Evolutionary conservation across 64 coral and sea anemone species (phyloP).

Genomic region (Exaiptasia diaphana): DNA sequence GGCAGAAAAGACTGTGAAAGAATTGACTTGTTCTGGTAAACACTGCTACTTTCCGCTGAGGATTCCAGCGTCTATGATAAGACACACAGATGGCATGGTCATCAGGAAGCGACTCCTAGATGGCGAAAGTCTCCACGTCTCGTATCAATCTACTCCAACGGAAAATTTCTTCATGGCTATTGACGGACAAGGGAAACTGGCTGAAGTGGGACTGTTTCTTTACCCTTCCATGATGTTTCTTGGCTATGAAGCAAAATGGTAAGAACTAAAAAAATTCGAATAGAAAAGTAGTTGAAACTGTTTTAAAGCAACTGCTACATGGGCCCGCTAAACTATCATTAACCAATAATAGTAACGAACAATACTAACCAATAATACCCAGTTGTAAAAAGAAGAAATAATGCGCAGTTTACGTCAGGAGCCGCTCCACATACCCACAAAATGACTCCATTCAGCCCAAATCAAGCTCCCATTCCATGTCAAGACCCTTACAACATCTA

Average conservation of each 20-base stretch:
- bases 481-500: too few species aligned
- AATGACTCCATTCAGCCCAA: too few species aligned
- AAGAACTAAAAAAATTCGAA: not conserved
- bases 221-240: slow-evolving; percentile 90
- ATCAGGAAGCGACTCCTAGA: slow-evolving; percentile 52
- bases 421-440: too few species aligned
- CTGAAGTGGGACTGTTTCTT: slow-evolving; percentile 91
- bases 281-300: not conserved
- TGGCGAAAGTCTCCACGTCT: slow-evolving; percentile 52
- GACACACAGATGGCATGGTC: slow-evolving; percentile 53
- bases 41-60: slow-evolving; percentile 78
- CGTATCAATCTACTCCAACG: slow-evolving; percentile 83
- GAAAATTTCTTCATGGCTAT: slow-evolving; percentile 96
- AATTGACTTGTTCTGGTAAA: slow-evolving; percentile 53
- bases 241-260: slow-evolving; percentile 98
- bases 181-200: slow-evolving; percentile 84
- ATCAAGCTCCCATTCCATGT: too few species aligned
- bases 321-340: too few species aligned
- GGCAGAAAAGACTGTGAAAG: slow-evolving; percentile 52
- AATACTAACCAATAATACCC: too few species aligned
- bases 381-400: too few species aligned
- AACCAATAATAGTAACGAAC: too few species aligned
- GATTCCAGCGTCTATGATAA: slow-evolving; percentile 77
- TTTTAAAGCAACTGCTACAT: too few species aligned
- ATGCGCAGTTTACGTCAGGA: too few species aligned